These are phyloP conservation scores for Dicyrtomina minuta DNA, from an alignment of 2,888 invertebrate genomes.

Conservation along the genomic window DNA sequence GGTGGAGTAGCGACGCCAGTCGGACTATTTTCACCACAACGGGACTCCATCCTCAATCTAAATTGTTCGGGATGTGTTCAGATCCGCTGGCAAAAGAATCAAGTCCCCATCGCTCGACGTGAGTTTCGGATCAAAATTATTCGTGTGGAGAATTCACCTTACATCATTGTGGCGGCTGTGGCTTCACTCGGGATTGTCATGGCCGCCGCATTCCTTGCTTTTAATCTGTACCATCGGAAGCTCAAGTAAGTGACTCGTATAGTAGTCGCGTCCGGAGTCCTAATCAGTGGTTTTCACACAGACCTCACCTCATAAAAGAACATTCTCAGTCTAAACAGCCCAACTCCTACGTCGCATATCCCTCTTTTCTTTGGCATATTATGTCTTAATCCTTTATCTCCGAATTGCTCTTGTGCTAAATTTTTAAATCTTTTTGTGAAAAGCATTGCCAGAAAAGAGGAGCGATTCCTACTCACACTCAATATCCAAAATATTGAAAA, in stretches of 20 bases:
- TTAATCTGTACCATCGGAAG: conserved; percentile 79
- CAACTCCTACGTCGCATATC: background rate
- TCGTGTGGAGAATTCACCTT: conserved; percentile 74
- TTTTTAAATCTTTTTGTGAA: too few species aligned
- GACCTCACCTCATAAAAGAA: background rate
- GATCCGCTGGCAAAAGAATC: conserved; percentile 73
- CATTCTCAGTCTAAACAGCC: background rate
- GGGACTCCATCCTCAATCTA: conserved; percentile 66
- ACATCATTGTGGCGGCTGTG: conserved; percentile 70
- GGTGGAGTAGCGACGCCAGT: conserved; percentile 71
- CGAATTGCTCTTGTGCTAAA: too few species aligned
- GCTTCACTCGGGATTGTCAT: conserved; percentile 74
- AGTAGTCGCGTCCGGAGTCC: too few species aligned
- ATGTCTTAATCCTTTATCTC: too few species aligned
- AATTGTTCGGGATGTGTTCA: conserved; percentile 68
- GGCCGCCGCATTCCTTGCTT: conserved; percentile 73
- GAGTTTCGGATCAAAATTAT: conserved; percentile 73
- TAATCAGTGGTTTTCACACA: background rate
- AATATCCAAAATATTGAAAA: too few species aligned
- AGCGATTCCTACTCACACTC: too few species aligned
- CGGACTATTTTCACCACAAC: conserved; percentile 68
- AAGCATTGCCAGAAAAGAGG: too few species aligned
- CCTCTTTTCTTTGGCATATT: background rate
- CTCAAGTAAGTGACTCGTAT: conserved; percentile 65
- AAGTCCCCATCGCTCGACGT: conserved; percentile 76